Evolutionary conservation across 2,888 invertebrate species (phyloP).

Genomic region (Drosophila suboccidentalis): DNA sequence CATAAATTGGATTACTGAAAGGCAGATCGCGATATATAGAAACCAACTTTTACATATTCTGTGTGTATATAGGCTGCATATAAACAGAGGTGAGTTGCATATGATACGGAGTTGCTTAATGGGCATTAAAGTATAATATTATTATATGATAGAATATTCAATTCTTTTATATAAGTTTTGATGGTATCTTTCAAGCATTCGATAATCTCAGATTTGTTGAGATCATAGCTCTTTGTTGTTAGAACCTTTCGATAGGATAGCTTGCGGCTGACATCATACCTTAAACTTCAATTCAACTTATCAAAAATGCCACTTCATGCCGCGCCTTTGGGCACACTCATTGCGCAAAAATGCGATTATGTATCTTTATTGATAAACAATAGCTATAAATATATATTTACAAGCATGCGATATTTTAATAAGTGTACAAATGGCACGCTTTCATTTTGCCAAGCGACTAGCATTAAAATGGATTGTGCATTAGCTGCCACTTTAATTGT

Average conservation of each 20-base stretch:
- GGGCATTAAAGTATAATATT: conserved; percentile 4
- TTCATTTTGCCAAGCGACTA: conserved; percentile 61
- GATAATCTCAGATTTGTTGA: neutral
- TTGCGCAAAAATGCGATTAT: conserved; percentile 67
- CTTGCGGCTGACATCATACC: conserved; percentile 46
- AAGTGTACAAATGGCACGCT: conserved; percentile 65
- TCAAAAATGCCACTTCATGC: conserved; percentile 33
- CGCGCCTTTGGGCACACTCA: conserved; percentile 57
- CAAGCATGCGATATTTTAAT: neutral
- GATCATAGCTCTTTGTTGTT: conserved; percentile 12
- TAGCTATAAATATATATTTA: conserved; percentile 1
- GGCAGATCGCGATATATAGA: conserved; percentile 47
- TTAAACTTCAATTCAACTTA: conserved; percentile 7
- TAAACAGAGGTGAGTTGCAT: conserved; percentile 67
- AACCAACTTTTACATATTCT: conserved; percentile 40
- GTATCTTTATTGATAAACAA: conserved; percentile 46
- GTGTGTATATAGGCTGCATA: conserved; percentile 45
- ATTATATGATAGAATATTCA: no score
- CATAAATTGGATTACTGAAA: conserved; percentile 78
- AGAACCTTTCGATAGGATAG: conserved; percentile 5
- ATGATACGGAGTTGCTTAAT: conserved; percentile 8
- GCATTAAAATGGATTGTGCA: conserved; percentile 51
- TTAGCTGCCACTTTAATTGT: conserved; percentile 52
- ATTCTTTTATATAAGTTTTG: no score
- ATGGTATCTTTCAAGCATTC: neutral